Evolutionary conservation across 1,140 invertebrate species (phyloP), one percentile per base, ranked within the genome.

Genomic region (Globodera rostochiensis): DNA sequence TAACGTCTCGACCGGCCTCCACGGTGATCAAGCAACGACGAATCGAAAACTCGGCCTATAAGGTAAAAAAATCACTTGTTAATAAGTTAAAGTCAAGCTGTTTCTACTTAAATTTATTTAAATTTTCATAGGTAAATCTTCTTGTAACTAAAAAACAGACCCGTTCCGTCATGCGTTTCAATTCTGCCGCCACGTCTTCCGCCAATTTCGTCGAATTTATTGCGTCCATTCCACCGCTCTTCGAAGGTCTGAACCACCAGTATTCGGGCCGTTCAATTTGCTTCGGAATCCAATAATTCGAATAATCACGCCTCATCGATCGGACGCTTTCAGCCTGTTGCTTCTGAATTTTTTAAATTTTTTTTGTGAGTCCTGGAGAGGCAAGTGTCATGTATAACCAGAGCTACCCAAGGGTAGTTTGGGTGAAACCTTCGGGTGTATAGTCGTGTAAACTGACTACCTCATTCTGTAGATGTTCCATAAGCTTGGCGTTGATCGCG

Each of bases 1-100:
- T 96, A 89, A 95, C 94, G 79, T 93, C 94, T 0, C 95, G 95
- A 21, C 95, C 95, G 84, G 95, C 94, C 91, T 98, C 96, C 21
- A 98, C 89, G 1, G 95, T 96, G 5, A 97, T 84, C 0, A 95
- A 91, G 79, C 93, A 87, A 67, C 85, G 88, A 19, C 91, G 90
- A 67, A 91, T 87, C 6, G 88, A 85, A 13, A 92, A 81, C 1
- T 91, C 87, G 85, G 92, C 81, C 57, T 64, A 64, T 19, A 64
- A 25, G 0, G 25, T 25, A 25, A 64, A 64, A 19, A 13, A 64
- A 15, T 64, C 36, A 36, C 3, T 36, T 36, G 36, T 36, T 36
- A 36, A 36, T 36, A 36, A 36, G 36, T 36, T 36, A 36, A 36
- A 36, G 0, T n/a, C 36, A 36, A 36, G 3, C 36, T 36, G 36